Evolutionary conservation across 2,113 vertebrate species (phyloP).

Genomic region (Bambusicola thoracicus): DNA sequence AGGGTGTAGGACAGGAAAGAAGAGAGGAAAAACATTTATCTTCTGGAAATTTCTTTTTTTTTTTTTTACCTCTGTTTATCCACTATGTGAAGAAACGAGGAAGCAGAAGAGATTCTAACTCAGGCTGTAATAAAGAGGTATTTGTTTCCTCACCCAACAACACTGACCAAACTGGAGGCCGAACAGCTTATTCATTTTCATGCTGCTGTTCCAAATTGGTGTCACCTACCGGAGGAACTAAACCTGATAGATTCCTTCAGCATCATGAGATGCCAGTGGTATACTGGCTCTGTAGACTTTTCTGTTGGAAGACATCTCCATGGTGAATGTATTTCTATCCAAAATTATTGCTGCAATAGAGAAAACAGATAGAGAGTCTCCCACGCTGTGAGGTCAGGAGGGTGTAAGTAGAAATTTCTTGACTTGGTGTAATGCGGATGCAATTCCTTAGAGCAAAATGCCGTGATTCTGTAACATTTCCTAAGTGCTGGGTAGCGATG

Average conservation of each 20-base stretch:
- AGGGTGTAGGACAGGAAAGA: background rate
- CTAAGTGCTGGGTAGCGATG: background rate
- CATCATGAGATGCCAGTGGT: background rate
- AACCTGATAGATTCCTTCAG: background rate
- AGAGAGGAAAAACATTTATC: background rate
- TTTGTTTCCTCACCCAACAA: background rate
- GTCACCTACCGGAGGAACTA: background rate
- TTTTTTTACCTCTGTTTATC: background rate
- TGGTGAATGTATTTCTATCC: background rate
- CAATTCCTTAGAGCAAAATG: background rate
- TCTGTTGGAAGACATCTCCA: background rate
- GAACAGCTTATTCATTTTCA: background rate
- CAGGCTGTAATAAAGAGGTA: background rate
- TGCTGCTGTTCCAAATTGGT: background rate
- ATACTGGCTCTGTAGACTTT: background rate
- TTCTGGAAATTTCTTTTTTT: background rate
- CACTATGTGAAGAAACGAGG: background rate
- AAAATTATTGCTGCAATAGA: background rate
- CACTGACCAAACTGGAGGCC: background rate
- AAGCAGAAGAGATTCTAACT: background rate
- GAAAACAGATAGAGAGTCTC: background rate
- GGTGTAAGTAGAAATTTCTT: background rate
- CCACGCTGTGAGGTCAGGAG: background rate
- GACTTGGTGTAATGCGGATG: background rate
- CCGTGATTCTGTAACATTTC: background rate